A percentile compares a stretch with the other conserved stretches of the same genome.
phyloP scores from a whole-genome alignment of 2,113 vertebrate species.

The Labeo catla region DNA sequence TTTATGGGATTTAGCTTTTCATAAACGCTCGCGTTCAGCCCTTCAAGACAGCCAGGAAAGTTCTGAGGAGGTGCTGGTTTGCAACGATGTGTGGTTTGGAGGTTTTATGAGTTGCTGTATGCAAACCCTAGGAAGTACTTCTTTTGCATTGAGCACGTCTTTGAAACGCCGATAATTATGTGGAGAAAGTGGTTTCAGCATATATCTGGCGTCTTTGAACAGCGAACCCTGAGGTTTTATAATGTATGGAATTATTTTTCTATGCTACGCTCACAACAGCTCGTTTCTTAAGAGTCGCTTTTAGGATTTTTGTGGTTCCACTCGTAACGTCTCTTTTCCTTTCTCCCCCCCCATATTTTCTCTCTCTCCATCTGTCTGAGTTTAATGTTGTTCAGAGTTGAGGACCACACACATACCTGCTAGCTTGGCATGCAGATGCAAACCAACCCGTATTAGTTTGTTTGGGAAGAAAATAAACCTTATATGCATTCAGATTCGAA shows the following conservation, averaged over 20 bases:
- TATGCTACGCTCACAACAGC: not conserved
- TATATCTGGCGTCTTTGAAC: constrained; percentile 7
- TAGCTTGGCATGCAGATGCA: constrained; percentile 37
- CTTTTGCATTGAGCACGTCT: not conserved
- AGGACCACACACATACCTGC: constrained; percentile 58
- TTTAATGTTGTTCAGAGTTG: constrained; percentile 38
- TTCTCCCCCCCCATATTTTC: constrained; percentile 33
- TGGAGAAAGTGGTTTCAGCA: constrained; percentile 15
- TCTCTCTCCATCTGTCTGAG: constrained; percentile 35
- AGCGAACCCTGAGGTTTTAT: constrained; percentile 20
- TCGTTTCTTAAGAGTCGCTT: constrained; percentile 27
- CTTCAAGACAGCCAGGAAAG: constrained; percentile 3
- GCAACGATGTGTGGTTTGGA: constrained; percentile 4
- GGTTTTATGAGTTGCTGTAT: constrained; percentile 21
- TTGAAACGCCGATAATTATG: constrained; percentile 2
- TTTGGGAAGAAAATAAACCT: constrained; percentile 55
- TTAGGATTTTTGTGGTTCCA: constrained; percentile 14
- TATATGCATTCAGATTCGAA: constrained; percentile 14
- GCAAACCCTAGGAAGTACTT: constrained; percentile 19
- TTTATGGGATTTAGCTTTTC: constrained; percentile 43
- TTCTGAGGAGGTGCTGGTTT: constrained; percentile 33
- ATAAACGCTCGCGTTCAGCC: not conserved
- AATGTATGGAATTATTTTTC: constrained; percentile 33
- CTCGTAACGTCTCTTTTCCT: constrained; percentile 29
- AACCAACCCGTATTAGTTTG: constrained; percentile 52